phyloP scores from a whole-genome alignment of 2,888 invertebrate species.

The Masnerella sp. region DNA sequence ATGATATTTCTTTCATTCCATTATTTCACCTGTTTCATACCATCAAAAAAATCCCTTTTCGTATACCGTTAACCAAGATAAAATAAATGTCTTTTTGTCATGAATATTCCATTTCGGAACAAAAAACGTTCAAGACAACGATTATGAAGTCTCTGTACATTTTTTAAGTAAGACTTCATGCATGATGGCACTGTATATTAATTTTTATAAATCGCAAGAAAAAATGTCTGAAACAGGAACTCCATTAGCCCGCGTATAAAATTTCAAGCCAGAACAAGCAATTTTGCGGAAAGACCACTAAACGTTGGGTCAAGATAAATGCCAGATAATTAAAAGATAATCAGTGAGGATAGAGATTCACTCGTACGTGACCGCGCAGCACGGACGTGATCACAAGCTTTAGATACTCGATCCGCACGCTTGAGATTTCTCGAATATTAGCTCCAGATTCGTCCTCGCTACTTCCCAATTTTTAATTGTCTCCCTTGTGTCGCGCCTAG shows the following conservation, averaged over 20 bases:
- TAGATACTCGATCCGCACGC: conserved; percentile 22
- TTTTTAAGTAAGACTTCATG: too few species aligned
- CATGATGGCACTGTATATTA: too few species aligned
- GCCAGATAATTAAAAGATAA: conserved; percentile 75
- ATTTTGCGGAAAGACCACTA: conserved; percentile 58
- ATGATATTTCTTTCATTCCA: too few species aligned
- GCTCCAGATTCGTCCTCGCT: background rate
- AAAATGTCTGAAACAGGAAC: conserved; percentile 11
- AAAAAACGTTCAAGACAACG: too few species aligned
- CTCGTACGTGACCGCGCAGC: conserved; percentile 44
- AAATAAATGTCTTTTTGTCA: too few species aligned
- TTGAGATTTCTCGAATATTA: conserved; percentile 34
- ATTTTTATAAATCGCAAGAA: background rate
- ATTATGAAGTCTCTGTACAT: too few species aligned
- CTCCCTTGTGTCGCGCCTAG: background rate
- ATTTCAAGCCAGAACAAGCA: conserved; percentile 63
- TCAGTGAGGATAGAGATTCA: conserved; percentile 67
- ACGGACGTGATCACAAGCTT: conserved; percentile 36
- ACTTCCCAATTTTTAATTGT: conserved; percentile 18
- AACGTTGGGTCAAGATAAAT: conserved; percentile 70
- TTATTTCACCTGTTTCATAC: too few species aligned
- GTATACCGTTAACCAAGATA: too few species aligned
- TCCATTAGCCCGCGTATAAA: conserved; percentile 57
- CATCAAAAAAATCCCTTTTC: too few species aligned
- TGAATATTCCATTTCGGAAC: too few species aligned